phyloP scores from a whole-genome alignment of 2,888 invertebrate species.

The Gisinianus flammeolus region DNA sequence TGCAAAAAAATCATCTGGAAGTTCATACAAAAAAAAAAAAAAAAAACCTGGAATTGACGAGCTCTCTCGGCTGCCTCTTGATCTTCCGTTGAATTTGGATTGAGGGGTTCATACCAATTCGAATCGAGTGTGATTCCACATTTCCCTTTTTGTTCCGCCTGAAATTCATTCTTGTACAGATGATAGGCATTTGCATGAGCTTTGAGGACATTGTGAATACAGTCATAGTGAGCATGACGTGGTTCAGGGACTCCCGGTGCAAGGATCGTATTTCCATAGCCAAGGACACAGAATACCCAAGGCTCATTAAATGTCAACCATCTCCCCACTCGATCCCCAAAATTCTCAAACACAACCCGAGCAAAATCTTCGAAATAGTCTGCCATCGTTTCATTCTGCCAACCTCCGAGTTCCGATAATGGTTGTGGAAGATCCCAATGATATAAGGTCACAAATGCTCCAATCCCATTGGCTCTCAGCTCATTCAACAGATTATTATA shows the following conservation, averaged over 20 bases:
- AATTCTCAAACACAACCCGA: slow-evolving; percentile 33
- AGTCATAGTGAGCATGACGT: slow-evolving; percentile 69
- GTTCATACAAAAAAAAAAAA: background rate
- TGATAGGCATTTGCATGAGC: slow-evolving; percentile 72
- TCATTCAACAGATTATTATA: slow-evolving; percentile 78
- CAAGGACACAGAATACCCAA: slow-evolving; percentile 64
- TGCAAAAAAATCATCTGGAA: background rate
- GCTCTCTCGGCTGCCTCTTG: slow-evolving; percentile 51
- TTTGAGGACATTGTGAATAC: slow-evolving; percentile 69
- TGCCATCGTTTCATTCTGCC: slow-evolving; percentile 40
- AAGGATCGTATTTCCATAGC: slow-evolving; percentile 64
- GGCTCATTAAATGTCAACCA: slow-evolving; percentile 48
- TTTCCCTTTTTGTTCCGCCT: slow-evolving; percentile 47
- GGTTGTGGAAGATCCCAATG: slow-evolving; percentile 47
- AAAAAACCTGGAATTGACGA: slow-evolving; percentile 49
- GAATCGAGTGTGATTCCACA: slow-evolving; percentile 57
- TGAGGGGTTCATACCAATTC: slow-evolving; percentile 50
- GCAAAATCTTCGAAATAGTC: slow-evolving; percentile 42
- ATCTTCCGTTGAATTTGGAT: slow-evolving; percentile 36
- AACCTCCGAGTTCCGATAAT: slow-evolving; percentile 40
- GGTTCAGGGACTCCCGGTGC: slow-evolving; percentile 64
- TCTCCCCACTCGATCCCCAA: slow-evolving; percentile 38
- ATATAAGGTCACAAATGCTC: slow-evolving; percentile 65
- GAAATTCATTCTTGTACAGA: slow-evolving; percentile 68
- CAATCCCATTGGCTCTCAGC: slow-evolving; percentile 67